A percentile compares a stretch with the other conserved stretches of the same genome.
Evolutionary conservation across 2,113 vertebrate genomes (phyloP).

Genomic region (Pygoscelis adeliae): DNA sequence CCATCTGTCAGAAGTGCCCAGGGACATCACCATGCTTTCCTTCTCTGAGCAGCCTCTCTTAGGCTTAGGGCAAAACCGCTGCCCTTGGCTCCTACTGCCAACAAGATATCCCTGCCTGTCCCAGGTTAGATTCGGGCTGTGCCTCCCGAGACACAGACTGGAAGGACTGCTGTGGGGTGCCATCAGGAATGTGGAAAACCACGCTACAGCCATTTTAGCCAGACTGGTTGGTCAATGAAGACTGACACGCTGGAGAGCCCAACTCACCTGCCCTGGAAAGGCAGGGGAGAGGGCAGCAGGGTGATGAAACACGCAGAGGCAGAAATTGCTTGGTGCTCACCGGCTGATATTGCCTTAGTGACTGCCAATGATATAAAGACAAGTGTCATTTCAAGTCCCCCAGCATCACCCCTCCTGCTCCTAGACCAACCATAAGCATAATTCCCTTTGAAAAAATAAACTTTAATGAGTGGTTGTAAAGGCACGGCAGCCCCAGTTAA

Average conservation of each 20-base stretch:
- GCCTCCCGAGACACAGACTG: not conserved
- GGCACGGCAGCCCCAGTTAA: not conserved
- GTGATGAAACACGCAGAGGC: not conserved
- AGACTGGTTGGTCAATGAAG: not conserved
- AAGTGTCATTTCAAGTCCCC: not conserved
- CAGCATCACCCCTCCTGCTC: not conserved
- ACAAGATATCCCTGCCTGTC: not conserved
- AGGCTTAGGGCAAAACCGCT: not conserved
- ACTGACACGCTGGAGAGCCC: not conserved
- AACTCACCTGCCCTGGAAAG: not conserved
- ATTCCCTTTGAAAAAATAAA: not conserved
- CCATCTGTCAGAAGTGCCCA: not conserved
- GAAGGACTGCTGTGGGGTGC: rapidly evolving
- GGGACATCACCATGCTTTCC: not conserved
- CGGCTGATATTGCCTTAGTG: not conserved
- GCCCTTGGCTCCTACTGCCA: not conserved
- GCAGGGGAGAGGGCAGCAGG: not conserved
- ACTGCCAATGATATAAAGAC: not conserved
- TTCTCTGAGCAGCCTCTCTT: not conserved
- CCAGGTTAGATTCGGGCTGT: not conserved
- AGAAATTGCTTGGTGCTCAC: not conserved
- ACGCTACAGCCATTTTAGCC: not conserved
- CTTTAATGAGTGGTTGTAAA: not conserved
- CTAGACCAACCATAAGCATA: not conserved
- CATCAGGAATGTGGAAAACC: not conserved